phyloP scores from a whole-genome alignment of 2,113 vertebrate genomes.

The Myanophis thanlyinensis region DNA sequence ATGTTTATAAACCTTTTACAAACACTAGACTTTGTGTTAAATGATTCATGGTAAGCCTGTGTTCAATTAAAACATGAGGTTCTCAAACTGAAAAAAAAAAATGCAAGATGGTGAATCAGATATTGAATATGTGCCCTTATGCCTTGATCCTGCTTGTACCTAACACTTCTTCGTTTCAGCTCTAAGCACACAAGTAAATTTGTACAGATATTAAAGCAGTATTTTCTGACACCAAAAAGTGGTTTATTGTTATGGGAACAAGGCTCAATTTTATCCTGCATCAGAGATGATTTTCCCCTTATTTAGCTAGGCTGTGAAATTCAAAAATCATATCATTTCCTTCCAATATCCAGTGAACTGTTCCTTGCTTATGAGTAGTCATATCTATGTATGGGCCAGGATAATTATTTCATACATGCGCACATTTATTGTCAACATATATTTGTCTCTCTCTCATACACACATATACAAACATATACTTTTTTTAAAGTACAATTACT shows the following conservation, averaged over 20 bases:
- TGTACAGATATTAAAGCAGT: background rate
- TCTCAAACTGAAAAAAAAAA: background rate
- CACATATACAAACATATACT: background rate
- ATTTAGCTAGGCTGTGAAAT: background rate
- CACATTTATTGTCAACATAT: background rate
- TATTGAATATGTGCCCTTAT: background rate
- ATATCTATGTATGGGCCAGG: background rate
- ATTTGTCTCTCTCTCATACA: background rate
- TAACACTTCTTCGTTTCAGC: background rate
- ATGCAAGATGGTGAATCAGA: background rate
- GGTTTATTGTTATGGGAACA: background rate
- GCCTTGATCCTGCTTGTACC: background rate
- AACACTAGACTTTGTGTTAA: constrained; percentile 62
- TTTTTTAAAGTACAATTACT: background rate
- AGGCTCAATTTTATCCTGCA: background rate
- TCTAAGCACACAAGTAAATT: background rate
- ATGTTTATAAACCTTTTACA: constrained; percentile 54
- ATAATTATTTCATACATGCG: background rate
- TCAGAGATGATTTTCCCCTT: background rate
- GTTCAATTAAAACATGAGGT: constrained; percentile 58
- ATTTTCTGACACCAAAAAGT: background rate
- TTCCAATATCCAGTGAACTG: background rate
- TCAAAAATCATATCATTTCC: background rate
- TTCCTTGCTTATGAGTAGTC: background rate
- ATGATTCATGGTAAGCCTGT: constrained; percentile 71